Conservation (phyloP, 2,113 vertebrate species). For the Vulpes lagopus region DNA sequence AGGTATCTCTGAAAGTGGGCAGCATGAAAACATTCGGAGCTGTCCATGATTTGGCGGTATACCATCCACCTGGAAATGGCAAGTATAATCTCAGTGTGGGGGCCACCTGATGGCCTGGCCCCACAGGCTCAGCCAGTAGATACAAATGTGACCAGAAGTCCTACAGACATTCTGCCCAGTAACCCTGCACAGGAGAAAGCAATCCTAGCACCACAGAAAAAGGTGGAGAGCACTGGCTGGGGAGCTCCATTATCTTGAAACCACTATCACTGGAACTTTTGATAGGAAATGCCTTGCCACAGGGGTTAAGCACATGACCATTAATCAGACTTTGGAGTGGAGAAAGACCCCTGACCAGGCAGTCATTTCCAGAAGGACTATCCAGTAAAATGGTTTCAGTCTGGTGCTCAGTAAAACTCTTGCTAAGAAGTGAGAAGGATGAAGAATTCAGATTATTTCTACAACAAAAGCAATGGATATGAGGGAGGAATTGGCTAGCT, state of each 20-base stretch:
- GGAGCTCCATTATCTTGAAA: not conserved
- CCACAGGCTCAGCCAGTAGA: not conserved
- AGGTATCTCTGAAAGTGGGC: constrained; percentile 94
- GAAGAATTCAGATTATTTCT: constrained; percentile 5
- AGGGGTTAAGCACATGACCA: not conserved
- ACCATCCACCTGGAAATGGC: constrained; percentile 91
- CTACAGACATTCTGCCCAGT: not conserved
- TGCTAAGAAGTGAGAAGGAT: not conserved
- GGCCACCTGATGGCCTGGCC: not conserved
- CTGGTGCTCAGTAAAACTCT: not conserved
- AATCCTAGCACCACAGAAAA: not conserved
- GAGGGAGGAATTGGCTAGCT: not conserved
- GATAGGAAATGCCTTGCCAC: not conserved
- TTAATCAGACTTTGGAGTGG: not conserved
- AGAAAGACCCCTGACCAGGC: constrained; percentile 3
- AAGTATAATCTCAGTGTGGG: not conserved
- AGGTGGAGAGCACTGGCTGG: not conserved
- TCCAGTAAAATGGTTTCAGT: constrained; percentile 24
- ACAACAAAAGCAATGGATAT: constrained; percentile 33
- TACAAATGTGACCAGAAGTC: not conserved
- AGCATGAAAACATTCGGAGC: constrained; percentile 91
- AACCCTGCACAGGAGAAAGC: not conserved
- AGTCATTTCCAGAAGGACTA: constrained; percentile 24
- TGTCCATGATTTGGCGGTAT: constrained; percentile 91
- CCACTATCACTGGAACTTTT: not conserved